A percentile compares a stretch with the other conserved stretches of the same genome.
phyloP scores from a whole-genome alignment of 2,888 invertebrate species.

The Lasioglossum morio region DNA sequence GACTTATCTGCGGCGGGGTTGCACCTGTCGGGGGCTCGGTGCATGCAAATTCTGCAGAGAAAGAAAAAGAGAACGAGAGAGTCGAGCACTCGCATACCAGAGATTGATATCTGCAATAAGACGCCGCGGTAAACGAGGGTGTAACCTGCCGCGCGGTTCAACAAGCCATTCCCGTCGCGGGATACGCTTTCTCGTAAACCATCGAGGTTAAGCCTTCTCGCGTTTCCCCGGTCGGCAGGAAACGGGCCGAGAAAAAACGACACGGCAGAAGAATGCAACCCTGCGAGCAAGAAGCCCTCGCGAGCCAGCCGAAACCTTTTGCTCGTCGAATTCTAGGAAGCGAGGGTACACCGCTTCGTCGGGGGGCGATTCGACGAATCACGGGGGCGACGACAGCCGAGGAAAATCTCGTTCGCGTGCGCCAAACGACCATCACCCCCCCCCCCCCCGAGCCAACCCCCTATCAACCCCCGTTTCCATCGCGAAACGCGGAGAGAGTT shows the following conservation, averaged over 20 bases:
- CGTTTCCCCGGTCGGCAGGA: slow-evolving; percentile 11
- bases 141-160: slow-evolving; percentile 62
- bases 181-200: slow-evolving; percentile 33
- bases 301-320: neutral
- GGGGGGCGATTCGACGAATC: neutral
- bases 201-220: slow-evolving; percentile 1
- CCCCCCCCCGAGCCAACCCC: neutral
- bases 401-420: slow-evolving; percentile 12
- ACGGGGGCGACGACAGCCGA: neutral
- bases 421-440: slow-evolving; percentile 13
- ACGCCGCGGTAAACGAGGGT: slow-evolving; percentile 68
- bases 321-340: neutral
- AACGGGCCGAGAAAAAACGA: neutral
- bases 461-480: neutral
- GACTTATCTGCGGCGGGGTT: slow-evolving; percentile 69
- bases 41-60: slow-evolving; percentile 72
- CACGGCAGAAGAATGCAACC: slow-evolving; percentile 10
- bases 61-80: slow-evolving; percentile 19
- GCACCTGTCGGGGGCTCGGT: slow-evolving; percentile 74
- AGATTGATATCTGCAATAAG: slow-evolving; percentile 73
- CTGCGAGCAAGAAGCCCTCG: neutral
- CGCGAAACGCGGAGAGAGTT: slow-evolving; percentile 18
- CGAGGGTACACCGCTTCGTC: neutral
- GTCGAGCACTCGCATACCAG: slow-evolving; percentile 66
- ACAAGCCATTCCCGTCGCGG: slow-evolving; percentile 49